Evolutionary conservation across 1,140 invertebrate genomes (phyloP), one percentile per base, ranked within the genome.

Genomic region (Drosophila teissieri): DNA sequence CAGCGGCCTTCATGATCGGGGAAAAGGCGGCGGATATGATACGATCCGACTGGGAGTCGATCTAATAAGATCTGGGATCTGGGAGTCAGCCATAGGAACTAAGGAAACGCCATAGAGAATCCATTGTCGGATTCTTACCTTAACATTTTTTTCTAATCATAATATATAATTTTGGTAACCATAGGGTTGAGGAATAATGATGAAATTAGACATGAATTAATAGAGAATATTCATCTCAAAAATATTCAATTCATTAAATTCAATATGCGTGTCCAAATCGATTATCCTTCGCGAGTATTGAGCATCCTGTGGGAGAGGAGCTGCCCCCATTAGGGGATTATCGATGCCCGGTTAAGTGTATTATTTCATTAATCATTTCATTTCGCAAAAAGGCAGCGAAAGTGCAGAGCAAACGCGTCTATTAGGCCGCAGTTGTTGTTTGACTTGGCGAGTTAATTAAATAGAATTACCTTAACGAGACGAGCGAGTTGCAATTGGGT

Each of bases 1-100:
- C 95, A 3, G 94, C 95, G 0, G 94, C 95, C 8, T 95, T 94
- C 61, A 98, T 98, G 97, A 96, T 98, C 55, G 97, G 95, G 0
- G 97, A 98, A 92, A 98, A 97, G 92, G 96, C 94, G 0, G 95
- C 97, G 0, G 96, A 98, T 92, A 93, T 98, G 92, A 96, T 98
- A 36, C 95, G 95, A 78, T 91, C 92, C 36, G 91, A 93, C 34
- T 95, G 95, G 95, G 95, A 96, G 95, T 85, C 84, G 77, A 39
- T 31, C 7, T 27, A 36, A 36, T n/a, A n/a, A n/a, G n/a, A n/a
- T n/a, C n/a, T n/a, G n/a, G n/a, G n/a, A n/a, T n/a, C n/a, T n/a
- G n/a, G 34, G 2, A 78, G 90, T 42, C 3, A 17, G 15, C 15
- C 1, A 19, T 19, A 19, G 2, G 2, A 19, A 0, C 10, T 15